phyloP scores from a whole-genome alignment of 2,797 vertebrate genomes.

The Thaleichthys pacificus region DNA sequence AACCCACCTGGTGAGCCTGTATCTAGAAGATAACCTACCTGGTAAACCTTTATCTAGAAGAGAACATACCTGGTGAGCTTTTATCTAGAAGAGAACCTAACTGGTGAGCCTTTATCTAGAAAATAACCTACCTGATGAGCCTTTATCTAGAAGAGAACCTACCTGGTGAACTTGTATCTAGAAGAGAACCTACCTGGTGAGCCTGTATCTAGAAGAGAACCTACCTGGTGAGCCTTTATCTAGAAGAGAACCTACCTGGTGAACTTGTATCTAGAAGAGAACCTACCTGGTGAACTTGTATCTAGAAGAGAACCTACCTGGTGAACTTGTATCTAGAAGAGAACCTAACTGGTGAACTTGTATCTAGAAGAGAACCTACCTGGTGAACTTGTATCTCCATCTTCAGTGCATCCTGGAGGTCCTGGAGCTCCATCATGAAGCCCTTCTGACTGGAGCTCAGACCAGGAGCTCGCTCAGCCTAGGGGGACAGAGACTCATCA shows the following conservation, averaged over 20 bases:
- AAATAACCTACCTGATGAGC: background rate
- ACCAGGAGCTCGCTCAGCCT: conserved; percentile 62
- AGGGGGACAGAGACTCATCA: background rate
- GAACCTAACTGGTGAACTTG: background rate
- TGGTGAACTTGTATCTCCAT: conserved; percentile 83
- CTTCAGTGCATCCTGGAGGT: conserved; percentile 90
- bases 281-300: background rate
- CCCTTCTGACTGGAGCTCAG: conserved; percentile 78
- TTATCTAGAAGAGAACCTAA: conserved; percentile 54
- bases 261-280: background rate
- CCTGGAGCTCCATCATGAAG: conserved; percentile 87
- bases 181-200: background rate
- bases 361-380: background rate
- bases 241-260: background rate
- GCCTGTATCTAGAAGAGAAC: background rate
- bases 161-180: background rate
- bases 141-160: background rate
- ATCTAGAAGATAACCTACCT: background rate
- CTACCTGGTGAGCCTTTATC: conserved; percentile 80
- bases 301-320: background rate
- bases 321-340: background rate
- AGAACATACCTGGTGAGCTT: background rate
- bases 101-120: too few species aligned
- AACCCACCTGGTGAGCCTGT: too few species aligned
- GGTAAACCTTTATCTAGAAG: background rate